Evolutionary conservation across 30 jellyfish, hydroid and myxozoan genomes (phyloP).

Genomic region (Aurelia aurita): DNA sequence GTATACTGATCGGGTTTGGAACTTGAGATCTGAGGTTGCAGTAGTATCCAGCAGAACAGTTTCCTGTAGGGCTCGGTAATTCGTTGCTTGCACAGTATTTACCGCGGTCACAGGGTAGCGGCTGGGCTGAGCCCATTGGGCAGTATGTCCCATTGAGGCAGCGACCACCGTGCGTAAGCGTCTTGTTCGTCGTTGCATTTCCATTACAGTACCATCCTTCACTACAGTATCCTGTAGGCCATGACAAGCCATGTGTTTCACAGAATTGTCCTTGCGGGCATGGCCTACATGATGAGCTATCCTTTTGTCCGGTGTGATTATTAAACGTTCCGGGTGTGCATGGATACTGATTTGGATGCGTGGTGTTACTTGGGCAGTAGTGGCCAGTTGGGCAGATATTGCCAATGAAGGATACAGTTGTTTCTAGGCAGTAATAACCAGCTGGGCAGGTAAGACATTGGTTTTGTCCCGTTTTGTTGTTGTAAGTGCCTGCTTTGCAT

Average conservation of each 20-base stretch:
- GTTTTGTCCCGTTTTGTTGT: slow-evolving; percentile 83
- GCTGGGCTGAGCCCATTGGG: slow-evolving; percentile 87
- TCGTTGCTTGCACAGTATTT: slow-evolving; percentile 80
- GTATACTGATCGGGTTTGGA: slow-evolving; percentile 71
- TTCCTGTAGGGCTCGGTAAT: slow-evolving; percentile 86
- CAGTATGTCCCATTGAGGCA: slow-evolving; percentile 91
- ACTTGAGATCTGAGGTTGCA: slow-evolving; percentile 75
- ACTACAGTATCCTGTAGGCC: slow-evolving; percentile 93
- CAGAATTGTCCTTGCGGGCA: slow-evolving; percentile 92
- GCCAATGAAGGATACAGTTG: slow-evolving; percentile 49
- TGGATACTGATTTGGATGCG: slow-evolving; percentile 83
- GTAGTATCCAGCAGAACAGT: slow-evolving; percentile 95
- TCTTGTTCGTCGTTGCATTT: slow-evolving; percentile 76
- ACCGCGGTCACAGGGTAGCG: slow-evolving; percentile 90
- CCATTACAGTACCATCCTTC: slow-evolving; percentile 99
- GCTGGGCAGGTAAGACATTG: slow-evolving; percentile 93
- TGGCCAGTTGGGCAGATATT: slow-evolving; percentile 85
- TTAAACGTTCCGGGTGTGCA: slow-evolving; percentile 95
- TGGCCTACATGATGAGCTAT: slow-evolving; percentile 70
- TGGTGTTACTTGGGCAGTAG: slow-evolving; percentile 85
- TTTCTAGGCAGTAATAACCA: slow-evolving; percentile 92
- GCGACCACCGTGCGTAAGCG: slow-evolving; percentile 91
- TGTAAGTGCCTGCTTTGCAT: slow-evolving; percentile 88
- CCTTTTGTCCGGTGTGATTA: slow-evolving; percentile 78
- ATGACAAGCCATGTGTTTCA: slow-evolving; percentile 82